Evolutionary conservation across 2,888 invertebrate genomes (phyloP).

Genomic region (Hedychridium roseum): DNA sequence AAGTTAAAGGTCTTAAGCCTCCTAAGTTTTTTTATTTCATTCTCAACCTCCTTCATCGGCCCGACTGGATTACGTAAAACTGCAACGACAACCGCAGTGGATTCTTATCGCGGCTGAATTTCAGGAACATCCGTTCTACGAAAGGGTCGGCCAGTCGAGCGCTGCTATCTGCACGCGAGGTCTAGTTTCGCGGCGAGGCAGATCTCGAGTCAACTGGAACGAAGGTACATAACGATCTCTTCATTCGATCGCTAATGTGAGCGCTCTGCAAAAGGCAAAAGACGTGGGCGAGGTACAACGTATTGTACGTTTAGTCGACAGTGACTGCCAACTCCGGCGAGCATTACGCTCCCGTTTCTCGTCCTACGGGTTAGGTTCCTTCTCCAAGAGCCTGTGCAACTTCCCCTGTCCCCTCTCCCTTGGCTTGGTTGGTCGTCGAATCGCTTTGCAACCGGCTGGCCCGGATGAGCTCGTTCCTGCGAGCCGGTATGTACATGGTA

Average conservation of each 20-base stretch:
- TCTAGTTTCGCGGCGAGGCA: slow-evolving; percentile 4
- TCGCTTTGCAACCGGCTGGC: slow-evolving; percentile 22
- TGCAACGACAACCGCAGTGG: no score
- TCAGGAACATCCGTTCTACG: no score
- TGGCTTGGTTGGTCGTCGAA: slow-evolving; percentile 9
- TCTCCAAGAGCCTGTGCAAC: neutral
- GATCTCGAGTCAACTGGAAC: slow-evolving; percentile 19
- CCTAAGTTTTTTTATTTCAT: no score
- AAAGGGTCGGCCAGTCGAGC: slow-evolving; percentile 15
- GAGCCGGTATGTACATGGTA: slow-evolving; percentile 22
- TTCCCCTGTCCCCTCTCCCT: slow-evolving; percentile 11
- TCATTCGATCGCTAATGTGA: slow-evolving; percentile 32
- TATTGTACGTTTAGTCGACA: slow-evolving; percentile 6
- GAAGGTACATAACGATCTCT: slow-evolving; percentile 28
- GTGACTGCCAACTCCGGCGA: no score
- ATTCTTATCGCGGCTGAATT: no score
- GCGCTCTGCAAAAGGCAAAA: slow-evolving; percentile 18
- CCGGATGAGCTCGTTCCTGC: slow-evolving; percentile 20
- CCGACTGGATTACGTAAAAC: no score
- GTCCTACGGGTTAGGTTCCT: no score
- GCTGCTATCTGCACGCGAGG: neutral
- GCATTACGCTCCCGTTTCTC: no score
- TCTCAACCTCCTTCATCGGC: no score
- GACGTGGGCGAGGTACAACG: no score
- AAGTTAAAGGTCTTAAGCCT: no score